Percentiles rank a stretch among this genome's conserved stretches.
phyloP scores from a whole-genome alignment of 2,797 vertebrate species.

The Alca torda region DNA sequence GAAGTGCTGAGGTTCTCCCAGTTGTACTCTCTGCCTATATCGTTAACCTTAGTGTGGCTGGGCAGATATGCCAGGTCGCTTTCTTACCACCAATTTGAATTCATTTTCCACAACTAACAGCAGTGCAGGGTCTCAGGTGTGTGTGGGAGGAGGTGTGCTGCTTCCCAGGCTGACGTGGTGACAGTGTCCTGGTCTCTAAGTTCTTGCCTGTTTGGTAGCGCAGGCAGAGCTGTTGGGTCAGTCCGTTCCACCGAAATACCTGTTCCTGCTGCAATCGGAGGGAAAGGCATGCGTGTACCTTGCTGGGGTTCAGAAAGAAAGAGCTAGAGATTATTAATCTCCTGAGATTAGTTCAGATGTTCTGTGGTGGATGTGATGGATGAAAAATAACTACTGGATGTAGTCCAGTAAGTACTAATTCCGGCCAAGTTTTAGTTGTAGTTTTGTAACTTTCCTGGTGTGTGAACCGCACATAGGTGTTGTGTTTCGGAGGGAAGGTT shows the following conservation, averaged over 20 bases:
- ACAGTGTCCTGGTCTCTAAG: background rate
- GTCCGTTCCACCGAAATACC: background rate
- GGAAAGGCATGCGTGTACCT: background rate
- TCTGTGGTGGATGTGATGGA: background rate
- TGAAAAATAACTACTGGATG: background rate
- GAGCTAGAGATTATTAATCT: background rate
- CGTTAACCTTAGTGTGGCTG: background rate
- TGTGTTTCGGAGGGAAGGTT: background rate
- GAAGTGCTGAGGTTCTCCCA: background rate
- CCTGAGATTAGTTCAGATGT: background rate
- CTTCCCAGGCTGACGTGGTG: background rate
- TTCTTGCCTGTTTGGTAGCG: background rate
- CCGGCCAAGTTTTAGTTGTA: background rate
- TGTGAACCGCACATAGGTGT: background rate
- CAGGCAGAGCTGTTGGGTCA: background rate
- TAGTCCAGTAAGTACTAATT: background rate
- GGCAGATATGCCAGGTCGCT: background rate
- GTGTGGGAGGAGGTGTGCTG: background rate
- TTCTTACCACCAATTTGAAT: background rate
- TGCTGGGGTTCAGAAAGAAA: background rate
- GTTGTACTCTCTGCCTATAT: background rate
- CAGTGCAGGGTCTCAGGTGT: background rate
- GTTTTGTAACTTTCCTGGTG: background rate
- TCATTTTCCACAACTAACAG: background rate
- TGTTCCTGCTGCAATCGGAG: background rate